Conservation (phyloP, 2,797 vertebrate genomes). For the Etheostoma perlongum region DNA sequence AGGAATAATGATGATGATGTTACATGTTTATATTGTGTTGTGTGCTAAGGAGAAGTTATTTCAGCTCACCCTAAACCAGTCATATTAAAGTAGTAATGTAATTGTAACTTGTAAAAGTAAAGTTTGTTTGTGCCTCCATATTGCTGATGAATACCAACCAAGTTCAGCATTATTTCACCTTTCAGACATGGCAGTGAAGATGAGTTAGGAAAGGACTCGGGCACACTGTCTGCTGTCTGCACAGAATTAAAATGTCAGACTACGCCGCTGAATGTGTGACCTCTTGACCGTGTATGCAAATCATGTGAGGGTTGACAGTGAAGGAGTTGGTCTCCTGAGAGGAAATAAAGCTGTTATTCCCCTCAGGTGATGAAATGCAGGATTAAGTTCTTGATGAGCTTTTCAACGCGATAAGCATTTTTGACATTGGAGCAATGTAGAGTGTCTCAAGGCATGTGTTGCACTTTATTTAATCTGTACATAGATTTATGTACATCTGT, state of each 20-base stretch:
- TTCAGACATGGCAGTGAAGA: constrained; percentile 38
- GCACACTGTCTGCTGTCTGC: constrained; percentile 59
- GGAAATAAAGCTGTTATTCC: constrained; percentile 61
- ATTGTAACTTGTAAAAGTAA: background rate
- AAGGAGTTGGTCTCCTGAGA: constrained; percentile 53
- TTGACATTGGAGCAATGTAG: constrained; percentile 34
- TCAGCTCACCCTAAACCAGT: too few species aligned
- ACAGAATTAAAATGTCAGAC: constrained; percentile 80
- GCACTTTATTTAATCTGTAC: constrained; percentile 54
- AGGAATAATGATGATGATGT: background rate
- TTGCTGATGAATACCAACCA: constrained; percentile 23
- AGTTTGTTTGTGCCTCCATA: constrained; percentile 11
- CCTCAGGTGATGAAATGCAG: constrained; percentile 48
- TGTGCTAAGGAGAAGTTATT: too few species aligned
- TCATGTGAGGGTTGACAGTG: constrained; percentile 59
- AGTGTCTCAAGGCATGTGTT: constrained; percentile 41
- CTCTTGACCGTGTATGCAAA: constrained; percentile 78
- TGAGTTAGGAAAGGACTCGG: constrained; percentile 43
- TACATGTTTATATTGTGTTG: too few species aligned
- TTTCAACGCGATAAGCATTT: constrained; percentile 59
- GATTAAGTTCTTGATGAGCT: constrained; percentile 46
- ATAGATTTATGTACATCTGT: too few species aligned
- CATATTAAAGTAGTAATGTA: background rate
- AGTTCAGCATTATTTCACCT: constrained; percentile 34
- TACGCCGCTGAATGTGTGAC: constrained; percentile 64